Conservation (phyloP, 1,140 invertebrate species). For the Frieseomelitta varia region DNA sequence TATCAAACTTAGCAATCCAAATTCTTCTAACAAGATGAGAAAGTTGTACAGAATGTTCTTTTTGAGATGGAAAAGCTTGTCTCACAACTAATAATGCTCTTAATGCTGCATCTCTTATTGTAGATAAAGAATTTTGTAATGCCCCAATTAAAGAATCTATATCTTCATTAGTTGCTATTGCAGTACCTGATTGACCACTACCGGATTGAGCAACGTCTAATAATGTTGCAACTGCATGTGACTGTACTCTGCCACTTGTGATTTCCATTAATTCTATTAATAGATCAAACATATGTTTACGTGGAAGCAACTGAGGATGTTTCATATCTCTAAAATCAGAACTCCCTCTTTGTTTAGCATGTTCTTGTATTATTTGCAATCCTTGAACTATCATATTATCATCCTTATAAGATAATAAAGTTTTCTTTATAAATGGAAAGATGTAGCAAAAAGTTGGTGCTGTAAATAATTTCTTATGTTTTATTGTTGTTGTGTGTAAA, state of each 20-base stretch:
- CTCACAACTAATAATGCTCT: constrained; percentile 87
- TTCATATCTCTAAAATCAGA: constrained; percentile 82
- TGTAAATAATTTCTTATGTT: constrained; percentile 82
- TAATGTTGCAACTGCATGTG: constrained; percentile 88
- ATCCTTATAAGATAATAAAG: constrained; percentile 83
- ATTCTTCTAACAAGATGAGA: constrained; percentile 87
- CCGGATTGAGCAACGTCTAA: constrained; percentile 89
- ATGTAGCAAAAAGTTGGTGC: constrained; percentile 91
- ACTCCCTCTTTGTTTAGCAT: constrained; percentile 85
- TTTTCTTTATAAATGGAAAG: constrained; percentile 90
- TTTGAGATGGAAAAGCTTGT: constrained; percentile 85
- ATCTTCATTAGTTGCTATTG: constrained; percentile 86
- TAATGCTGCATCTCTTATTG: constrained; percentile 91
- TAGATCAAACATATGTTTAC: constrained; percentile 90
- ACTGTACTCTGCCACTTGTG: constrained; percentile 87
- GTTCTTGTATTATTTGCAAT: constrained; percentile 88
- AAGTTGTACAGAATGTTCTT: constrained; percentile 84
- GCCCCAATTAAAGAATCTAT: constrained; percentile 89
- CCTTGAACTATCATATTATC: constrained; percentile 85
- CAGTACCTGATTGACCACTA: constrained; percentile 85
- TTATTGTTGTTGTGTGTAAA: constrained; percentile 83
- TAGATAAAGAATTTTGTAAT: constrained; percentile 86
- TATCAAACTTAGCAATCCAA: constrained; percentile 91
- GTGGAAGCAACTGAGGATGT: constrained; percentile 90
- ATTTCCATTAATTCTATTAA: constrained; percentile 91